Evolutionary conservation across 2,888 invertebrate genomes (phyloP).

Genomic region (Automeris io): DNA sequence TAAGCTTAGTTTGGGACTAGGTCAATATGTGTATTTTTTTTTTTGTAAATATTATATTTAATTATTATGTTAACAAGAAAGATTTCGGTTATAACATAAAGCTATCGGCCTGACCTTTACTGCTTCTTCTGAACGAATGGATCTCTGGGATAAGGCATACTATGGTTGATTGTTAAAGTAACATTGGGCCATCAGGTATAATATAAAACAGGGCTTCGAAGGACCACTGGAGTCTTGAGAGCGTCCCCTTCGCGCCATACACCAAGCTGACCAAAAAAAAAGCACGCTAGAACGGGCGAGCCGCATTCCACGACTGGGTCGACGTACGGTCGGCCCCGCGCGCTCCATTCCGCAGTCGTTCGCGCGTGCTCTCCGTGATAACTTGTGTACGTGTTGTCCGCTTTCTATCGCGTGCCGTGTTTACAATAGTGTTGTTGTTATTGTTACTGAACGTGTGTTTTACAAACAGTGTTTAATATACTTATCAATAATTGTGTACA

Average conservation of each 20-base stretch:
- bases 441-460: constrained; percentile 50
- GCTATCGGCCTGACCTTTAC: too few relatives aligned
- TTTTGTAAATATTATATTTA: too few relatives aligned
- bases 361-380: constrained; percentile 59
- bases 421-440: constrained; percentile 65
- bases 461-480: constrained; percentile 37
- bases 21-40: too few relatives aligned
- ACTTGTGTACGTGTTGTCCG: constrained; percentile 39
- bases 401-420: constrained; percentile 57
- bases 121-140: too few relatives aligned
- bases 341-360: constrained; percentile 47
- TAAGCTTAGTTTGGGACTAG: too few relatives aligned
- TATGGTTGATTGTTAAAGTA: not conserved
- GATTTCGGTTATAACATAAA: too few relatives aligned
- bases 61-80: too few relatives aligned
- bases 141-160: too few relatives aligned
- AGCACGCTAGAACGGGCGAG: constrained; percentile 62
- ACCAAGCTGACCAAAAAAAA: constrained; percentile 47
- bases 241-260: constrained; percentile 24
- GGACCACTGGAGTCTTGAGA: constrained; percentile 8
- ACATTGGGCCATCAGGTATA: not conserved
- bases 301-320: constrained; percentile 71
- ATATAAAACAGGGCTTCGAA: constrained; percentile 2
- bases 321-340: constrained; percentile 45
- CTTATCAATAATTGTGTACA: constrained; percentile 18